These are phyloP conservation scores for Ryuthela nishihirai DNA, from an alignment of 2,888 invertebrate genomes.

Conservation along the genomic window DNA sequence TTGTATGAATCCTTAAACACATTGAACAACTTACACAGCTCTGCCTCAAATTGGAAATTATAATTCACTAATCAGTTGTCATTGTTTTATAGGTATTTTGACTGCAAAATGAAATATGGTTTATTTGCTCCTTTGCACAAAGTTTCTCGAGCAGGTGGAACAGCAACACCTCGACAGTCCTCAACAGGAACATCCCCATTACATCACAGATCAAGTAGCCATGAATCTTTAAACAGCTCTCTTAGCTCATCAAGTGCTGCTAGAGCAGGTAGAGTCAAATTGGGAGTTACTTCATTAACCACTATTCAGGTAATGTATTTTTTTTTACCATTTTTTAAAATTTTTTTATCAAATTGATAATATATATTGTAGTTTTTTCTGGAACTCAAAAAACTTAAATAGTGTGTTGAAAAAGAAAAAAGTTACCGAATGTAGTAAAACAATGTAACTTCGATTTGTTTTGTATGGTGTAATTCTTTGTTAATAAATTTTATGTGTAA, in stretches of 20 bases:
- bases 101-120: constrained; percentile 83
- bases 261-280: constrained; percentile 32
- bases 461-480: too few species aligned
- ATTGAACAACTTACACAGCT: too few species aligned
- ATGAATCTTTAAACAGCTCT: constrained; percentile 31
- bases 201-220: constrained; percentile 19
- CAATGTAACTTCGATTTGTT: too few species aligned
- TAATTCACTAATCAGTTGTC: too few species aligned
- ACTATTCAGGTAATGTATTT: constrained; percentile 26
- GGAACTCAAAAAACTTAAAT: too few species aligned
- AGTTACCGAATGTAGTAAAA: too few species aligned
- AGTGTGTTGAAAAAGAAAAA: too few species aligned
- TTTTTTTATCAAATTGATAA: too few species aligned
- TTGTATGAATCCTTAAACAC: too few species aligned
- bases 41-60: too few species aligned
- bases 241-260: constrained; percentile 26
- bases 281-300: constrained; percentile 39
- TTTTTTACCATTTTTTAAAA: too few species aligned
- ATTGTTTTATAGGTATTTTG: constrained; percentile 71
- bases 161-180: constrained; percentile 1
- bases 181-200: constrained; percentile 11
- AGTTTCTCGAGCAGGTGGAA: constrained; percentile 54
- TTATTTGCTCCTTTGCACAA: constrained; percentile 90
- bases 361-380: background rate
- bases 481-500: background rate